Base-by-base conservation (phyloP, 2,113 vertebrate genomes). In the Phyllostomus discolor region DNA sequence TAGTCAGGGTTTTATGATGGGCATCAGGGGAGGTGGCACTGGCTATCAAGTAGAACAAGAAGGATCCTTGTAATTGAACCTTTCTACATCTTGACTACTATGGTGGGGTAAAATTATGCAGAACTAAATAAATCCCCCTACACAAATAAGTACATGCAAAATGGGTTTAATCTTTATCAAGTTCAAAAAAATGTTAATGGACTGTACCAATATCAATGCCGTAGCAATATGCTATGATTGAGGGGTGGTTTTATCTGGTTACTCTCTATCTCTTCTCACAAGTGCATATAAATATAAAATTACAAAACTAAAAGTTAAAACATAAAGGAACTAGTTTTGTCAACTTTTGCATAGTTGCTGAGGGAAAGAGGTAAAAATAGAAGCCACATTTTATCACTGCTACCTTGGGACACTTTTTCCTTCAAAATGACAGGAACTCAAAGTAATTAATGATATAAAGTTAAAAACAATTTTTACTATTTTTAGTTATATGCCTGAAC, bases 1-100 rank as follows among this genome's bases (percentile, higher is more conserved):
- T 31, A 26, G 26, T 50, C 19, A 35, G 54, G 24, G 1, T 1
- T 31, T 73, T 41, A 59, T 11, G 12, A 0, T 7, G 1, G 20
- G 10, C 11, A 46, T 20, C 3, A 5, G 22, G 35, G 46, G 28
- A 72, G 2, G 16, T 67, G 14, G 20, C 15, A 52, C 16, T 10
- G 10, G 24, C 26, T 76, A 31, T 66, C 26, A 84, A 64, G 14
- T 1, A 4, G 28, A 69, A 12, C n/a, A 84, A 78, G 24, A 72
- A 78, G 0, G 9, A 46, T 81, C 4, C 22, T 81, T 91, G 5
- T 11, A 33, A 78, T 54, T 54, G 6, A 46, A 88, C 0, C 62
- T 83, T 82, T 70, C 26, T 69, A 1, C 16, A 69, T 50, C 22
- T 82, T 62, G 41, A 62, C 41, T 62, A 7, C 41, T 14, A 3